These are phyloP conservation scores for Oophaga sylvatica DNA, from an alignment of 2,797 vertebrate genomes.

Conservation along the genomic window DNA sequence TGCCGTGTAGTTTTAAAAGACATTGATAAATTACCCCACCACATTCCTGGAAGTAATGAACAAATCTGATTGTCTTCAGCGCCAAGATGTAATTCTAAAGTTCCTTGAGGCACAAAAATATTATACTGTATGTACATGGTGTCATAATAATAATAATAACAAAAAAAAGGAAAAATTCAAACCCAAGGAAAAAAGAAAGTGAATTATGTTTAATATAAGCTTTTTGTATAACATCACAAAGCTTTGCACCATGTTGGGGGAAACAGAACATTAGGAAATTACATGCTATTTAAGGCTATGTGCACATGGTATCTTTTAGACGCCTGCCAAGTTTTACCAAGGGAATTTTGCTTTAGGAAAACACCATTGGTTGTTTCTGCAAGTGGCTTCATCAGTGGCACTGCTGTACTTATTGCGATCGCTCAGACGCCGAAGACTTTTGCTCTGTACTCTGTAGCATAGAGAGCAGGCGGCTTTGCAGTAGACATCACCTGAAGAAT, in stretches of 20 bases:
- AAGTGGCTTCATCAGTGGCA: too few species aligned
- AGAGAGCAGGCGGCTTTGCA: too few species aligned
- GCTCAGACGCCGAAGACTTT: too few species aligned
- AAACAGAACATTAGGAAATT: too few species aligned
- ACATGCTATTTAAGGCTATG: too few species aligned
- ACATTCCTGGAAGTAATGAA: constrained; percentile 53
- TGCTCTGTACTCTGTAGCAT: too few species aligned
- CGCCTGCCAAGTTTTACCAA: too few species aligned
- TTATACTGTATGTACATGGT: constrained; percentile 47
- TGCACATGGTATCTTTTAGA: too few species aligned
- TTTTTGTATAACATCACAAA: not conserved
- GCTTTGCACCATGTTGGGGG: not conserved
- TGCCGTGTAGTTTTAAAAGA: constrained; percentile 54
- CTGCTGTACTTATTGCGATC: too few species aligned
- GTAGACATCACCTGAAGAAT: too few species aligned
- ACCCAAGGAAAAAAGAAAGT: constrained; percentile 11
- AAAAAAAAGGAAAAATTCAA: constrained; percentile 19
- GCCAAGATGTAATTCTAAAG: constrained; percentile 56
- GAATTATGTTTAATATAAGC: constrained; percentile 27
- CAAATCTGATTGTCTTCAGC: constrained; percentile 59
- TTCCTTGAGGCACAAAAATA: constrained; percentile 56
- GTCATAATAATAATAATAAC: not conserved
- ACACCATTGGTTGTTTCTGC: too few species aligned
- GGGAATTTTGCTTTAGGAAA: too few species aligned
- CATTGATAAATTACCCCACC: constrained; percentile 60